Base-by-base conservation (phyloP, 2,888 invertebrate genomes). In the Campoplex nolae region DNA sequence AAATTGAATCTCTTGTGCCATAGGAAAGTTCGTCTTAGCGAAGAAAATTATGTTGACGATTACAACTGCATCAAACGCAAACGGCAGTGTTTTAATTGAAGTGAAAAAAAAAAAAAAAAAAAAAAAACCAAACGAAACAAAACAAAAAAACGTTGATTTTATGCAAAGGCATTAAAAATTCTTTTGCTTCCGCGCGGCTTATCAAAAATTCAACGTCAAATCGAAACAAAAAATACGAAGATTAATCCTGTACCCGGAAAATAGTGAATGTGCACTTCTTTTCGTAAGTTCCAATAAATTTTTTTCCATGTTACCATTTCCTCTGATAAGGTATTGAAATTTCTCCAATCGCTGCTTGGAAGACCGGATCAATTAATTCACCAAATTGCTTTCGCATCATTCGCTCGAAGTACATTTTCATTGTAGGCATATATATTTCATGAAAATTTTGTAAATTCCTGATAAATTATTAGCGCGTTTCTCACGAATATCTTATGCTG, bases 401-500 rank as follows among this genome's bases (percentile, higher is more conserved):
- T 6, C 3, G 13, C 8, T 74, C 56, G 23, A 16, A 42, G 35
- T 11, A 23, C n/a, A 54, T 18, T 45, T 18, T 42, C 67, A 28
- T n/a, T 62, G 16, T 42, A 28, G 8, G 23, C 23, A 13, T 48
- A 28, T 48, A 28, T 71, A 23, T 13, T 4, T n/a, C 11, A 70
- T 28, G 45, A 45, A 70, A 48, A 13, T 76, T 48, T 45, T 11
- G 56, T 11, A 32, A 38, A 32, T 77, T 65, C 2, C 4, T 28
- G 28, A 65, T 67, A 48, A 38, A 42, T 79, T 32, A 58, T 70
- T 58, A 16, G 18, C 42, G n/a, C 51, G 45, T 83, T 81, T 85
- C 85, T 75, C 85, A 85, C 83, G 77, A 83, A 85, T 78, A 85
- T 85, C 68, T 73, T 65, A 42, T 81, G 65, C 67, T 38, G 56